These are phyloP conservation scores for Philotrypesis tridentata DNA, from an alignment of 1,140 invertebrate species.

Conservation along the genomic window DNA sequence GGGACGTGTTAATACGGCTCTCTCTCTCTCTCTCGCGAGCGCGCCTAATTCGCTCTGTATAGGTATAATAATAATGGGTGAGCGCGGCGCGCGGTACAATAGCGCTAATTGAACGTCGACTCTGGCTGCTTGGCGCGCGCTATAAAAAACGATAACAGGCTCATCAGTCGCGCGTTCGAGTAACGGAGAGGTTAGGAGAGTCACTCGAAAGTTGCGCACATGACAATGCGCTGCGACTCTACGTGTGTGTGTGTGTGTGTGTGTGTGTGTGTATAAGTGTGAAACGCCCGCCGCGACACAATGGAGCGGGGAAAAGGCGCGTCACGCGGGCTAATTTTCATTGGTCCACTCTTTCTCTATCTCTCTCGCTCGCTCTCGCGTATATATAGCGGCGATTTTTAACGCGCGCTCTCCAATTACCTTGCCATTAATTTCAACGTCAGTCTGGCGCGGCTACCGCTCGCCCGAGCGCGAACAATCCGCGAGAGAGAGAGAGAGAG, in stretches of 20 bases:
- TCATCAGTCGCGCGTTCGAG: not conserved
- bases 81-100: not conserved
- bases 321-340: conserved; percentile 28
- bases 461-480: not conserved
- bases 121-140: no score
- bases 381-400: not conserved
- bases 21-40: no score
- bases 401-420: conserved; percentile 13
- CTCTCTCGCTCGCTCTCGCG: not conserved
- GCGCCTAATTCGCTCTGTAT: no score
- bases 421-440: conserved; percentile 5
- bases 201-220: not conserved
- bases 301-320: not conserved
- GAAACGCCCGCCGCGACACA: not conserved
- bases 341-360: not conserved
- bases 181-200: not conserved
- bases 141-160: no score
- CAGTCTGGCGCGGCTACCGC: not conserved
- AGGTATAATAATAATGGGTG: no score
- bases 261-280: not conserved
- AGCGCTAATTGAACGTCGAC: not conserved
- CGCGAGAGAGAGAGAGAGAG: no score
- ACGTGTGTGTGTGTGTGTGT: no score
- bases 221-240: no score
- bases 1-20: not conserved